Evolutionary conservation across 23 tunicate species (phyloP).

Genomic region (Ascidia mentula): DNA sequence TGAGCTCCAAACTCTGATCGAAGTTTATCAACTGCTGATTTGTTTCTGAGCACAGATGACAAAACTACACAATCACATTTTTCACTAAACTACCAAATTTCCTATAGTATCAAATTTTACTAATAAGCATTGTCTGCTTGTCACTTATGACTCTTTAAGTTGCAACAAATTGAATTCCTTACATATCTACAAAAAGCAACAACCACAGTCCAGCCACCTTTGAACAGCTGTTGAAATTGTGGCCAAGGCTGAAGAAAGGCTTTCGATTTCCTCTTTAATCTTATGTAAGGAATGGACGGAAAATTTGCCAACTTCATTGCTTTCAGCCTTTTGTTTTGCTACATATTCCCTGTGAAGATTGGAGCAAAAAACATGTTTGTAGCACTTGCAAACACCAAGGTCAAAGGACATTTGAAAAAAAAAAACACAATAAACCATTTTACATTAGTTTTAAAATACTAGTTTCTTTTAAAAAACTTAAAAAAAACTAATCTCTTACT

Average conservation of each 20-base stretch:
- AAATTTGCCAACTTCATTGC: slow-evolving; percentile 76
- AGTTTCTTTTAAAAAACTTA: neutral
- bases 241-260: slow-evolving; percentile 49
- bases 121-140: too few species aligned
- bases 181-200: too few species aligned
- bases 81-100: neutral
- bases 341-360: slow-evolving; percentile 57
- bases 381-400: too few species aligned
- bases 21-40: slow-evolving; percentile 59
- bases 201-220: slow-evolving; percentile 22
- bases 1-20: slow-evolving; percentile 48
- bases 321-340: slow-evolving; percentile 69
- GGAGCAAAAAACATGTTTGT: too few species aligned
- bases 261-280: slow-evolving; percentile 63
- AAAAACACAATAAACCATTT: neutral
- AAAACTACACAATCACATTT: too few species aligned
- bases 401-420: too few species aligned
- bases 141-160: too few species aligned
- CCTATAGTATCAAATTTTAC: too few species aligned
- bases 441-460: neutral
- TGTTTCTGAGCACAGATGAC: slow-evolving; percentile 77
- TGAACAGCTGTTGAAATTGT: slow-evolving; percentile 77
- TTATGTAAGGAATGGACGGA: slow-evolving; percentile 64
- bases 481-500: slow-evolving; percentile 27
- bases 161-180: too few species aligned